Base-by-base conservation (phyloP, 2,797 vertebrate genomes). In the Erpetoichthys calabaricus region DNA sequence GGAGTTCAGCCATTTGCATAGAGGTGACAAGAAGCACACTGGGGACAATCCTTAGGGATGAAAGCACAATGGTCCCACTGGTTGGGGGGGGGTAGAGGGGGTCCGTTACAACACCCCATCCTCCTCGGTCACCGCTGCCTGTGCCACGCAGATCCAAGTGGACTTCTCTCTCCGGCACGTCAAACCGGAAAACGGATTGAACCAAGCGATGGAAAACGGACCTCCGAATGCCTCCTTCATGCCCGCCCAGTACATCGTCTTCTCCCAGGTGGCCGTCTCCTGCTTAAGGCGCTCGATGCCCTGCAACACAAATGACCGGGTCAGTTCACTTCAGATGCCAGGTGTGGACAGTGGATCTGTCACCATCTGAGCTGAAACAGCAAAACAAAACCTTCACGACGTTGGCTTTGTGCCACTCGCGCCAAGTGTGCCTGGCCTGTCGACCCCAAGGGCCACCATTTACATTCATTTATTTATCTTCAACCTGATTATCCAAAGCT, bases 271-370 rank as follows among this genome's bases (percentile, higher is more conserved):
- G 5, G 86, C 87, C 4, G 82, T 77, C 76, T 95, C 87, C 3
- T 89, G 82, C 65, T 99, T 92, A 61, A 99, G 85, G 49, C 89
- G 88, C 67, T 98, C 94, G 3, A 99, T 96, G 51, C 86, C 90
- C 94, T 99, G 80, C 4, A 63, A 68, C 63, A 62, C 63, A 80
- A 66, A 71, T 5, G 60, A 6, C 6, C 25, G 25, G 25, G 25
- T 25, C 25, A 25, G 25, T 25, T 25, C 25, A 25, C 25, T 25
- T 25, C 25, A 25, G 25, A 2, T 25, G 25, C 25, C 25, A 25
- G 25, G 25, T 25, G 25, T 25, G 25, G 25, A 25, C 2, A 25
- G 25, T 25, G 2, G 25, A 25, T 25, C 25, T 25, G 25, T 25
- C 25, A 25, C 25, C 25, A 25, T 25, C 25, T 25, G 25, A 25